These are phyloP conservation scores for Antennarius maculatus DNA, from an alignment of 2,797 vertebrate genomes.

Conservation along the genomic window DNA sequence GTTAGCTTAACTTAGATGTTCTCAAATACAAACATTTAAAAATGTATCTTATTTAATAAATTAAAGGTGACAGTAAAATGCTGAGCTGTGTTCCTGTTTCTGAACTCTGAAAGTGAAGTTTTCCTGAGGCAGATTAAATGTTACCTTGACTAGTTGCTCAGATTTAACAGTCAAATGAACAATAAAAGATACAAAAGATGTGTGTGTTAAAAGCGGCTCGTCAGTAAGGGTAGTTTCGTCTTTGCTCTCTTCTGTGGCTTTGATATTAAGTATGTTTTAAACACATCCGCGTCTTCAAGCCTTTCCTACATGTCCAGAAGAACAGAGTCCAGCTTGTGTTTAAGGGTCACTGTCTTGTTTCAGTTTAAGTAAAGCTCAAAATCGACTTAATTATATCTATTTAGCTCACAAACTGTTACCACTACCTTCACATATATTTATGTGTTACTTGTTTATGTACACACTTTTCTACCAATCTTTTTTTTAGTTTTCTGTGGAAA, in stretches of 20 bases:
- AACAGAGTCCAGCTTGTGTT: too few species aligned
- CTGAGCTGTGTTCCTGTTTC: background rate
- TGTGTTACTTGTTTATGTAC: too few species aligned
- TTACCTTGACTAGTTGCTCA: slow-evolving; percentile 46
- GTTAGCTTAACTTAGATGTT: slow-evolving; percentile 66
- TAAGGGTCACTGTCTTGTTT: too few species aligned
- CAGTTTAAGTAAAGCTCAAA: too few species aligned
- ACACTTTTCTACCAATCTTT: too few species aligned
- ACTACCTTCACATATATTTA: slow-evolving; percentile 1
- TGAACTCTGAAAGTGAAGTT: slow-evolving; percentile 18
- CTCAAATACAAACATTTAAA: slow-evolving; percentile 35
- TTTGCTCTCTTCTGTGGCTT: slow-evolving; percentile 86
- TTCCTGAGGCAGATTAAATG: slow-evolving; percentile 35
- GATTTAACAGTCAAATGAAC: slow-evolving; percentile 97
- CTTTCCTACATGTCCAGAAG: too few species aligned
- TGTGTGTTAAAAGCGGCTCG: slow-evolving; percentile 89
- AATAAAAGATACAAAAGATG: slow-evolving; percentile 86
- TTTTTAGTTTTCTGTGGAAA: too few species aligned
- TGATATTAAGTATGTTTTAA: slow-evolving; percentile 73
- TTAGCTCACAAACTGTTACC: slow-evolving; percentile 32
- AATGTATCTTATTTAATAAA: slow-evolving; percentile 15
- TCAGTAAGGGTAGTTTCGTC: slow-evolving; percentile 89
- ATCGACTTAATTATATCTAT: too few species aligned
- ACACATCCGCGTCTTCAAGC: slow-evolving; percentile 53
- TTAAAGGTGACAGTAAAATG: slow-evolving; percentile 11